phyloP scores from a whole-genome alignment of 2,888 invertebrate species.

The Tupiocoris notatus region DNA sequence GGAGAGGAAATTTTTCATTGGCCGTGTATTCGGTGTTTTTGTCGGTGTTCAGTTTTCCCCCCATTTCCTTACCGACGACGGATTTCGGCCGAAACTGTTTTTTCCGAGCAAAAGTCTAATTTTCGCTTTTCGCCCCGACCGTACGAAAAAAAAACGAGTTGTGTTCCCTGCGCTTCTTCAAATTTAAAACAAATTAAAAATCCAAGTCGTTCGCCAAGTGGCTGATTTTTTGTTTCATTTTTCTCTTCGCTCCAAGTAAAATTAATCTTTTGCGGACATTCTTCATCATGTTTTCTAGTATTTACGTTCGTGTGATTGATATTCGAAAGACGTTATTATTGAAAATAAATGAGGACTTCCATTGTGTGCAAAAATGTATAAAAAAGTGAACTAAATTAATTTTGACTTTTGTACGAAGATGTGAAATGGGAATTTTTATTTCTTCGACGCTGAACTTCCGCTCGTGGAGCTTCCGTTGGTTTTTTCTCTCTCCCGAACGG shows the following conservation, averaged over 20 bases:
- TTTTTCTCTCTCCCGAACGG: slow-evolving; percentile 17
- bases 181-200: not conserved
- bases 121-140: not conserved
- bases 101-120: not conserved
- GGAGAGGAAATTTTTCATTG: not conserved
- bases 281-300: not conserved
- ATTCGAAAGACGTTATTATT: not conserved
- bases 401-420: slow-evolving; percentile 24
- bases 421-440: slow-evolving; percentile 17
- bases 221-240: not conserved
- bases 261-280: not conserved
- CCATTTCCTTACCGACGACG: not conserved
- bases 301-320: not conserved
- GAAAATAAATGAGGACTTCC: slow-evolving; percentile 23
- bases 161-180: not conserved
- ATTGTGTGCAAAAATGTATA: slow-evolving; percentile 32
- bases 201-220: not conserved
- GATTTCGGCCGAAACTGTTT: not conserved
- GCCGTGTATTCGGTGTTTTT: slow-evolving; percentile 15
- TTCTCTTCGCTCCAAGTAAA: not conserved
- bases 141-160: not conserved
- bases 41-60: slow-evolving; percentile 7
- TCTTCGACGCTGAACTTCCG: slow-evolving; percentile 20
- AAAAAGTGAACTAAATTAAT: slow-evolving; percentile 6
- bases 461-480: slow-evolving; percentile 22